phyloP scores from a whole-genome alignment of 2,113 vertebrate genomes.

The Mesembrinibis cayennensis region DNA sequence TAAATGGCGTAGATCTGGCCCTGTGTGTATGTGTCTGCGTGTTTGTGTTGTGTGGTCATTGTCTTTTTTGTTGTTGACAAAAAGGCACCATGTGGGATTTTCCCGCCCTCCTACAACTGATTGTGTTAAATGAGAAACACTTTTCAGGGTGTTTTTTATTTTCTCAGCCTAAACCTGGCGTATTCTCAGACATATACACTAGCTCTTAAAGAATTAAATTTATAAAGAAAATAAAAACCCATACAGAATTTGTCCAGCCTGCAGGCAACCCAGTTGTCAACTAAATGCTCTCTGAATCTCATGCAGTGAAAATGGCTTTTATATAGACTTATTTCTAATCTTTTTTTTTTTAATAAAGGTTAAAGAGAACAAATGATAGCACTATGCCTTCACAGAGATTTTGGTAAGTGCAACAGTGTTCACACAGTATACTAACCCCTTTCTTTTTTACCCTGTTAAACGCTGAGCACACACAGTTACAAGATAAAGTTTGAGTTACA shows the following conservation, averaged over 20 bases:
- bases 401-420: neutral
- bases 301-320: neutral
- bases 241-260: neutral
- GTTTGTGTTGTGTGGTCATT: neutral
- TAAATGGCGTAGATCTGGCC: neutral
- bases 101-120: neutral
- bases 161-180: neutral
- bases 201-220: neutral
- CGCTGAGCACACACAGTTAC: neutral
- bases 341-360: neutral
- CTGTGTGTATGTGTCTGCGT: neutral
- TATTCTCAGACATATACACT: neutral
- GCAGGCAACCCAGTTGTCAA: neutral
- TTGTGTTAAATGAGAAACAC: neutral
- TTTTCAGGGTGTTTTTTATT: neutral
- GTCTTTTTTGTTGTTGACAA: neutral
- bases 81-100: neutral
- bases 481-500: constrained; percentile 23
- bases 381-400: neutral
- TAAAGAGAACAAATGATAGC: neutral
- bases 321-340: constrained; percentile 3
- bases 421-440: neutral
- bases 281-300: neutral
- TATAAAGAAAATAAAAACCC: neutral
- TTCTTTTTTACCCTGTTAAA: neutral